Base-by-base conservation (phyloP, 2,113 vertebrate species). In the Melanerpes aurifrons region DNA sequence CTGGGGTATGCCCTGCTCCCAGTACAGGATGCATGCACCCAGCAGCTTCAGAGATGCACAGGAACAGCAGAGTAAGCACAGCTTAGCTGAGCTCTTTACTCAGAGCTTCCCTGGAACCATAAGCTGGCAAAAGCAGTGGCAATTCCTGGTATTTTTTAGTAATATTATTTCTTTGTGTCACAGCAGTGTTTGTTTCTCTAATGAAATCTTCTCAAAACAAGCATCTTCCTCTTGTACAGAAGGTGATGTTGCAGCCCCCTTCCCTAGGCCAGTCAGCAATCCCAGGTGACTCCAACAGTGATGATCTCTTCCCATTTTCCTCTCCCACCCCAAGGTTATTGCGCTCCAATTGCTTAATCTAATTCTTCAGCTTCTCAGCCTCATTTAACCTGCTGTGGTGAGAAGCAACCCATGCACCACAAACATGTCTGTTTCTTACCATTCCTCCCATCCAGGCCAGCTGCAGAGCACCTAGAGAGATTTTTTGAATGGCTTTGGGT, bases 321-420 rank as follows among this genome's bases (percentile, higher is more conserved):
- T 91, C 54, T 89, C 62, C 62, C 18, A 40, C 82, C 78, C 58
- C 48, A 57, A 83, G 91, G 79, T 31, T 94, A 71, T 78, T 90
- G 86, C 40, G 62, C 85, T 92, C 76, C 89, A 91, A 63, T 96
- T 92, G 76, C 70, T 94, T 94, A 87, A 93, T 74, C 70, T 78
- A 66, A 80, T 87, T 94, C 94, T 94, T 86, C 79, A 86, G 70
- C 79, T 92, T 92, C 93, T 90, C 58, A 72, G 75, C 79, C 82
- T 94, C 70, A 69, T 93, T 90, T 94, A 94, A 96, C 79, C 72
- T 94, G 9, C 76, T 90, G 85, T 47, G 73, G 79, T 81, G 76
- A 96, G 82, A 86, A 90, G 56, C 12, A 5, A 58, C 29, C 85
- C 86, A 14, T 40, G 35, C 12, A 43, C 47, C 78, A 12, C 63